Base-by-base conservation (phyloP, 2,888 invertebrate genomes). In the Ernsta delagoae region DNA sequence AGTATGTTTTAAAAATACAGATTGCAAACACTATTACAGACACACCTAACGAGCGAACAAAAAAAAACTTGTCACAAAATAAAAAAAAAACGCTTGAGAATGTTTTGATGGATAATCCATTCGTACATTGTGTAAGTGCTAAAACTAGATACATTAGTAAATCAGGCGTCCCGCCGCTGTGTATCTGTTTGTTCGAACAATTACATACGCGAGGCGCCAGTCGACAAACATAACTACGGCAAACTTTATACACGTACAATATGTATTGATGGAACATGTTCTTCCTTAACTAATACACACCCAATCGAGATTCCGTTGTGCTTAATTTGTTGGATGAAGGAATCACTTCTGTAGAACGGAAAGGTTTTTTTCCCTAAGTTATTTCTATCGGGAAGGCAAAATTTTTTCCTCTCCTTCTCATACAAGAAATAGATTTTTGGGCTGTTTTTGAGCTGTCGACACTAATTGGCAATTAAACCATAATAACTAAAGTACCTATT, bases 101-200 rank as follows among this genome's bases (percentile, higher is more conserved):
- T 70, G 65, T 74, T 73, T 77, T 77, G 71, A 66, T 72, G 73
- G 73, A 77, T 80, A 75, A 81, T 78, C 78, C 74, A 69, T 65
- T 62, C 71, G 70, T 57, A 71, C 71, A 75, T 82, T 82, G 79
- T 81, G 79, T 83, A 87, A 86, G 85, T 86, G 85, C 86, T 90
- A 90, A 90, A 90, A 88, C 89, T 87, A 84, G 86, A 86, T 88
- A 92, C 88, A 88, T 91, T 86, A 89, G 87, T 87, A 86, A 87
- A 91, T 89, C 90, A 84, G 85, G 78, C 86, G 83, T 84, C 84
- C 79, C 81, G 83, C 75, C 82, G 74, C 72, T 78, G 74, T 78
- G 75, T 78, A 80, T 82, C 73, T 90, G 86, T 92, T 91, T 92
- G 88, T 86, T 77, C 85, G 85, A 82, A 84, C 86, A 90, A 92